A percentile compares a stretch with the other conserved stretches of the same genome.
Conservation (phyloP, 1,140 invertebrate species). For the Ceratosolen solmsi region DNA sequence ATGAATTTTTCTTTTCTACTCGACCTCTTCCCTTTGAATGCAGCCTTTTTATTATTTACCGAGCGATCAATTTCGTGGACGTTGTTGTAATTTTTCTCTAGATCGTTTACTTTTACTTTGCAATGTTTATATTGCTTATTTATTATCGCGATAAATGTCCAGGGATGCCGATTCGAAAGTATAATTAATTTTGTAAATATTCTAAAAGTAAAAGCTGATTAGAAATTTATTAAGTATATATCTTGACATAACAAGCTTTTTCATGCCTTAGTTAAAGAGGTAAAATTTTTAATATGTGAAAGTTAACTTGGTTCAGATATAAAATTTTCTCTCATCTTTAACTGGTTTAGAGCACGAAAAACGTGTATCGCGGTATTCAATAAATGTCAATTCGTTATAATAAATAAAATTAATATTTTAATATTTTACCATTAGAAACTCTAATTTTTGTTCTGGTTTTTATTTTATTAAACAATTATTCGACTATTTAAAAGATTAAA, state of each 20-base stretch:
- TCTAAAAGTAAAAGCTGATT: too few species aligned
- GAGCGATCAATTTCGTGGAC: background rate
- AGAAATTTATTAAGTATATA: too few species aligned
- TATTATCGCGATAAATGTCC: background rate
- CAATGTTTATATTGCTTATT: background rate
- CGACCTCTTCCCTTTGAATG: background rate
- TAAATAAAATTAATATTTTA: too few species aligned
- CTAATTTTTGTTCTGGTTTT: too few species aligned
- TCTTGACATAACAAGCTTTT: too few species aligned
- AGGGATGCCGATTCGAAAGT: background rate
- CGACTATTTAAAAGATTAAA: too few species aligned
- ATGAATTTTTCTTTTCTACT: background rate
- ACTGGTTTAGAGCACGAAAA: too few species aligned
- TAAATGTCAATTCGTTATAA: too few species aligned
- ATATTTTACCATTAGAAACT: too few species aligned
- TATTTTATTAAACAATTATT: too few species aligned
- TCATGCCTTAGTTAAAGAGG: background rate
- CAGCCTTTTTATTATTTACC: background rate
- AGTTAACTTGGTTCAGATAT: background rate
- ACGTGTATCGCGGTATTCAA: too few species aligned
- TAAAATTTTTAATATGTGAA: background rate
- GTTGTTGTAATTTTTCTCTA: background rate
- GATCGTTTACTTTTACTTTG: background rate
- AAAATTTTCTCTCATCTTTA: too few species aligned
- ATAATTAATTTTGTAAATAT: background rate